phyloP scores from a whole-genome alignment of 1,140 invertebrate genomes.

The Palaemon carinicauda region DNA sequence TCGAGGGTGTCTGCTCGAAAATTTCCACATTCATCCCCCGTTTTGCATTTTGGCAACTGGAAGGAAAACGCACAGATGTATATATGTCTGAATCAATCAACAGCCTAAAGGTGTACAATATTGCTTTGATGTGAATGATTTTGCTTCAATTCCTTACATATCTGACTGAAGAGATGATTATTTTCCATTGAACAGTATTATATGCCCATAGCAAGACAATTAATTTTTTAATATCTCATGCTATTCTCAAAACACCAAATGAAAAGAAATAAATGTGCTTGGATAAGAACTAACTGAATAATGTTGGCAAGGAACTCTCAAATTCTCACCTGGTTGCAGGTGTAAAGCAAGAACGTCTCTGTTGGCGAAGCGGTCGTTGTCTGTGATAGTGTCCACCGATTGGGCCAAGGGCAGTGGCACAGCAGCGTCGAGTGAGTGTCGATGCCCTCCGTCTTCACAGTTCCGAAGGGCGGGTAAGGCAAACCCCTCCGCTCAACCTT shows the following conservation, averaged over 20 bases:
- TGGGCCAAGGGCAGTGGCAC: conserved; percentile 43
- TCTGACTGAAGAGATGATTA: too few species aligned
- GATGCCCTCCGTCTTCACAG: conserved; percentile 47
- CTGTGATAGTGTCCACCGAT: not conserved
- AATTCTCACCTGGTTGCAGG: conserved; percentile 13
- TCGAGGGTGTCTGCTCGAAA: conserved; percentile 68
- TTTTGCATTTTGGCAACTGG: conserved; percentile 67
- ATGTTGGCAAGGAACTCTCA: too few species aligned
- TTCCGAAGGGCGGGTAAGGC: conserved; percentile 59
- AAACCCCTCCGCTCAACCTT: conserved; percentile 6
- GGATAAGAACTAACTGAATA: too few species aligned
- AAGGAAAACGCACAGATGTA: conserved; percentile 41
- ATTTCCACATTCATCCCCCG: conserved; percentile 68
- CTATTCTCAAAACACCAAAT: not conserved
- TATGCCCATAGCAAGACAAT: too few species aligned
- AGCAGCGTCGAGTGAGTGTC: conserved; percentile 49
- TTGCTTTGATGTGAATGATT: too few species aligned
- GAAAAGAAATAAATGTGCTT: not conserved
- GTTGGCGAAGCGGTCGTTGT: conserved; percentile 1
- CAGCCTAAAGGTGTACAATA: not conserved
- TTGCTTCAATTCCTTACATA: too few species aligned
- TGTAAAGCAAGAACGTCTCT: conserved; percentile 43
- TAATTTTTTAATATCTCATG: too few species aligned
- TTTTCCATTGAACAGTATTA: too few species aligned
- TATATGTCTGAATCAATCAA: not conserved